phyloP scores from a whole-genome alignment of 2,113 vertebrate genomes.

The Pycnonotus jocosus region DNA sequence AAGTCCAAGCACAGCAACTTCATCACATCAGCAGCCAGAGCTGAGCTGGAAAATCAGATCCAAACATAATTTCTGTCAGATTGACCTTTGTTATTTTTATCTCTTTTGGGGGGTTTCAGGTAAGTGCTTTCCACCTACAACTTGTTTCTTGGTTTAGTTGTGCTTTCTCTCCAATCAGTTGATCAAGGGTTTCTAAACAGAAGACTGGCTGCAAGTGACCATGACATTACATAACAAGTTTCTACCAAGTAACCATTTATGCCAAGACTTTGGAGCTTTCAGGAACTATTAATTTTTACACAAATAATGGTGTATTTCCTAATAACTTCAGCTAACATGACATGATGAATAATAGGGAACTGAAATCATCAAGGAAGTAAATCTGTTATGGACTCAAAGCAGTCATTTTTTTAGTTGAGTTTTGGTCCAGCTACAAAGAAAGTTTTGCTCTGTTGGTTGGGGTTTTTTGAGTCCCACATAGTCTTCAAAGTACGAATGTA shows the following conservation, averaged over 20 bases:
- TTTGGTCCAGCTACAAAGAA: conserved; percentile 31
- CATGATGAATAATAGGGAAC: background rate
- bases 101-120: background rate
- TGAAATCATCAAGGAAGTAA: conserved; percentile 23
- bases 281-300: conserved; percentile 19
- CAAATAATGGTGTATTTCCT: background rate
- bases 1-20: background rate
- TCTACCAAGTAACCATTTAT: background rate
- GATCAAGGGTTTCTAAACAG: background rate
- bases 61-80: background rate
- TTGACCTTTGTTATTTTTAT: background rate
- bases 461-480: background rate
- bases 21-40: background rate
- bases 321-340: background rate
- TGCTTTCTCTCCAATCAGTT: background rate
- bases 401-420: background rate
- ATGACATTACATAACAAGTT: background rate
- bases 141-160: background rate
- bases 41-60: background rate
- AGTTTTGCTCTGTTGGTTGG: background rate
- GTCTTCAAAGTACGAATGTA: conserved; percentile 29
- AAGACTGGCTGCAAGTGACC: background rate
- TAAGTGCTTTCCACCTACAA: background rate
- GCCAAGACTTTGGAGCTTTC: background rate
- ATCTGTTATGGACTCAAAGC: background rate